Evolutionary conservation across 2,888 invertebrate genomes (phyloP).

Genomic region (Acrobasis consociella): DNA sequence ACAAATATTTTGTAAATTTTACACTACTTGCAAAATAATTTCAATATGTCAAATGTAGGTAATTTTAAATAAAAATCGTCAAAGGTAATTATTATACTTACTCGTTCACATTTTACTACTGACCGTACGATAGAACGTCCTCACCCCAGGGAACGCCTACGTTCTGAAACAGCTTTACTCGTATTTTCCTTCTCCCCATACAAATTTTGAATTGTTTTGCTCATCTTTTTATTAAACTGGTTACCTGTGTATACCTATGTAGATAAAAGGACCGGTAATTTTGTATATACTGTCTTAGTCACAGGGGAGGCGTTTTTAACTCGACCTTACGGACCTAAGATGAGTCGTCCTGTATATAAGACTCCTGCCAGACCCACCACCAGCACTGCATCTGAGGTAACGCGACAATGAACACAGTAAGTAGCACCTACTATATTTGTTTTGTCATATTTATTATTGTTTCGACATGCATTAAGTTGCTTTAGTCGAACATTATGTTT

Average conservation of each 20-base stretch:
- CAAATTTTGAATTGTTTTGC: not conserved
- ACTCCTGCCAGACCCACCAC: slow-evolving; percentile 18
- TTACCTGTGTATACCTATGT: not conserved
- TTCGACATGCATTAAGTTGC: not conserved
- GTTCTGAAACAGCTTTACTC: not conserved
- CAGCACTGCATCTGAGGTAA: slow-evolving; percentile 34
- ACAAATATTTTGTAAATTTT: no score
- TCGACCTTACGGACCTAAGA: slow-evolving; percentile 23
- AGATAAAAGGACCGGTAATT: slow-evolving; percentile 5
- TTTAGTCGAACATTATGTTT: not conserved
- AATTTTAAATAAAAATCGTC: no score
- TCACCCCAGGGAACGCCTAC: not conserved
- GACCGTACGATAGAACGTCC: not conserved
- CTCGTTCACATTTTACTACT: no score
- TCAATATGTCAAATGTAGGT: no score
- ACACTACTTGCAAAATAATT: no score
- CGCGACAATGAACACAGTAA: slow-evolving; percentile 46
- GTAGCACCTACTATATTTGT: slow-evolving; percentile 25
- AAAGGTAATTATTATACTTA: no score
- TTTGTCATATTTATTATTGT: slow-evolving; percentile 7
- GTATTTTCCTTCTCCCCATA: slow-evolving; percentile 8
- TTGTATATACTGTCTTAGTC: slow-evolving; percentile 16
- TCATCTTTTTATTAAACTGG: slow-evolving; percentile 19
- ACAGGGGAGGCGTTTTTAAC: slow-evolving; percentile 4
- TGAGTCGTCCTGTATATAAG: slow-evolving; percentile 37